phyloP scores from a whole-genome alignment of 2,113 vertebrate species.

The Mus pahari region DNA sequence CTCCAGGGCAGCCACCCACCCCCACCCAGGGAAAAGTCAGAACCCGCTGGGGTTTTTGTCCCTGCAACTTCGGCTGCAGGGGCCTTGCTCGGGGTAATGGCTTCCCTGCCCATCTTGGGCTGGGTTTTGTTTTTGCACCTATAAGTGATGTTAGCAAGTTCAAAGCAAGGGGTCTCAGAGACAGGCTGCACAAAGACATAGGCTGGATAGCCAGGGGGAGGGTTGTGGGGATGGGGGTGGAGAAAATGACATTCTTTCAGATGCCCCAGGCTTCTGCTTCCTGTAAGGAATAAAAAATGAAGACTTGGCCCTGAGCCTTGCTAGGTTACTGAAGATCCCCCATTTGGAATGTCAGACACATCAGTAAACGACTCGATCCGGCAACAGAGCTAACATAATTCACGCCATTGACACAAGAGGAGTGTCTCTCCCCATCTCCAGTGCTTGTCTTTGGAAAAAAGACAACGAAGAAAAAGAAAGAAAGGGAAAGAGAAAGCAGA shows the following conservation, averaged over 20 bases:
- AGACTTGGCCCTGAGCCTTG: conserved; percentile 85
- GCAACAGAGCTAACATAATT: conserved; percentile 85
- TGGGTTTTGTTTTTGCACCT: conserved; percentile 42
- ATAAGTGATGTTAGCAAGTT: conserved; percentile 85
- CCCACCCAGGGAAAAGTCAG: background rate
- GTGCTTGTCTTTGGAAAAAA: conserved; percentile 67
- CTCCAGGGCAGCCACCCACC: rapidly evolving
- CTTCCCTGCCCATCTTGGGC: background rate
- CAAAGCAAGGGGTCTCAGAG: conserved; percentile 86
- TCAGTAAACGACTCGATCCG: conserved; percentile 82
- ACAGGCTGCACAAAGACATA: conserved; percentile 84
- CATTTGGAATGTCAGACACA: conserved; percentile 90
- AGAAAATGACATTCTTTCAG: conserved; percentile 83
- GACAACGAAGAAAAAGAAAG: conserved; percentile 62
- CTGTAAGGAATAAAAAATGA: conserved; percentile 83
- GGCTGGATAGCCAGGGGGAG: background rate
- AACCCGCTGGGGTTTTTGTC: background rate
- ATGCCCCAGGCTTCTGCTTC: conserved; percentile 80
- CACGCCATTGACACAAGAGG: conserved; percentile 78
- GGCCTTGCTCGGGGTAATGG: background rate
- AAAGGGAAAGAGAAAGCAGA: conserved; percentile 63
- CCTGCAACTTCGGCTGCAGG: background rate
- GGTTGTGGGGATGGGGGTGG: background rate
- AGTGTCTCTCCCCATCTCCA: conserved; percentile 86
- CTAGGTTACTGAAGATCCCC: conserved; percentile 91